Conservation (phyloP, 2,113 vertebrate species). For the Alosa alosa region DNA sequence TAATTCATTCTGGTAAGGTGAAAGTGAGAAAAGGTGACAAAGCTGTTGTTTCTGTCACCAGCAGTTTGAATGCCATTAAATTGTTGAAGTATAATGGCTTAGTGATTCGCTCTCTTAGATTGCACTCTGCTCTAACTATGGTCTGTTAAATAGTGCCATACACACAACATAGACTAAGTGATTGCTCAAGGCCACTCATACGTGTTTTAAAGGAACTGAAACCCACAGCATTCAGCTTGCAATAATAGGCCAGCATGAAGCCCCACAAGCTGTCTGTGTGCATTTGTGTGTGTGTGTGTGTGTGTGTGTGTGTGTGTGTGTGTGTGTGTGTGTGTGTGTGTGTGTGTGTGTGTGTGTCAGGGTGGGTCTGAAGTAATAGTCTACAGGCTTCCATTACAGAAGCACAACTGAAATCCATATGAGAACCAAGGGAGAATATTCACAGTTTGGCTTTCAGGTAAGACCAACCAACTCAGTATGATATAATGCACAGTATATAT, state of each 20-base stretch:
- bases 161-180: neutral
- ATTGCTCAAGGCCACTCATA: constrained; percentile 16
- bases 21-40: neutral
- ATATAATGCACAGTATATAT: neutral
- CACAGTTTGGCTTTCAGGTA: neutral
- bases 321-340: constrained; percentile 1
- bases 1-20: neutral
- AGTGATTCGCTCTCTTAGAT: neutral
- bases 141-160: neutral
- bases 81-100: neutral
- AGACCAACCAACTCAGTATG: neutral
- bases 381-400: neutral
- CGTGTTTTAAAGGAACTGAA: constrained; percentile 24
- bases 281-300: neutral
- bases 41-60: constrained; percentile 3
- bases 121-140: neutral
- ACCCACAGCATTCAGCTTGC: constrained; percentile 12
- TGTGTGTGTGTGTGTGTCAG: neutral
- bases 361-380: neutral
- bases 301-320: neutral
- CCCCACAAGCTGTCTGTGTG: neutral
- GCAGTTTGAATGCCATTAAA: neutral
- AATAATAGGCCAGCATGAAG: constrained; percentile 18
- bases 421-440: neutral
- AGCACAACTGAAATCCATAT: neutral